Evolutionary conservation across 2,113 vertebrate genomes (phyloP).

Genomic region (Cettia cetti): DNA sequence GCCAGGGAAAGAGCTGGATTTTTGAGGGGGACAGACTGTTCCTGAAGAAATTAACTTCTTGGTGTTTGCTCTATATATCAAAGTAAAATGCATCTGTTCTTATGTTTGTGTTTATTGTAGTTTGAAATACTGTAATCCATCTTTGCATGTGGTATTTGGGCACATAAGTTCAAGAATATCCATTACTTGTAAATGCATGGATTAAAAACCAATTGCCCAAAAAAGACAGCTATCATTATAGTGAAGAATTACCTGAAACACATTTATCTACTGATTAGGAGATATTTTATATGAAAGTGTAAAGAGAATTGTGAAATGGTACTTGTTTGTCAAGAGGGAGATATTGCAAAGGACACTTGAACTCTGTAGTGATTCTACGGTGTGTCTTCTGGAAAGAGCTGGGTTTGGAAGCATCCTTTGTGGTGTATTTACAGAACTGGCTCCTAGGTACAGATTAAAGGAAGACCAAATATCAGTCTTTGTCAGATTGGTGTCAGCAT

Average conservation of each 20-base stretch:
- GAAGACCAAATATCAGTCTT: background rate
- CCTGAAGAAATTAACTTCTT: background rate
- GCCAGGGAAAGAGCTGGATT: background rate
- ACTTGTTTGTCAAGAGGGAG: background rate
- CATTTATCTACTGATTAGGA: background rate
- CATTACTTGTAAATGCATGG: background rate
- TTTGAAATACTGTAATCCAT: constrained; percentile 9
- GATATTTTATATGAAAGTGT: background rate
- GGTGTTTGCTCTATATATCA: background rate
- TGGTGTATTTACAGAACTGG: background rate
- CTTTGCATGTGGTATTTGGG: background rate
- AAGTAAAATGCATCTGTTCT: background rate
- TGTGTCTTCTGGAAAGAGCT: background rate
- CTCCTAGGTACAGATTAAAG: background rate
- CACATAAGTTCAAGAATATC: background rate
- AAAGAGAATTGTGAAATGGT: background rate
- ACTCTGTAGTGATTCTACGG: background rate
- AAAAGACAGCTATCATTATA: background rate
- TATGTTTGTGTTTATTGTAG: background rate
- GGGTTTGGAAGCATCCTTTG: background rate
- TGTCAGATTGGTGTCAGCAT: background rate
- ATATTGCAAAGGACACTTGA: background rate
- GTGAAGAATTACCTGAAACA: background rate
- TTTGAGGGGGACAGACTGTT: background rate
- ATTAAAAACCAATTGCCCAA: background rate